Percentiles rank a stretch among this genome's conserved stretches.
These are phyloP conservation scores for Rhinatrema bivittatum DNA, from an alignment of 2,797 vertebrate species.

Conservation along the genomic window DNA sequence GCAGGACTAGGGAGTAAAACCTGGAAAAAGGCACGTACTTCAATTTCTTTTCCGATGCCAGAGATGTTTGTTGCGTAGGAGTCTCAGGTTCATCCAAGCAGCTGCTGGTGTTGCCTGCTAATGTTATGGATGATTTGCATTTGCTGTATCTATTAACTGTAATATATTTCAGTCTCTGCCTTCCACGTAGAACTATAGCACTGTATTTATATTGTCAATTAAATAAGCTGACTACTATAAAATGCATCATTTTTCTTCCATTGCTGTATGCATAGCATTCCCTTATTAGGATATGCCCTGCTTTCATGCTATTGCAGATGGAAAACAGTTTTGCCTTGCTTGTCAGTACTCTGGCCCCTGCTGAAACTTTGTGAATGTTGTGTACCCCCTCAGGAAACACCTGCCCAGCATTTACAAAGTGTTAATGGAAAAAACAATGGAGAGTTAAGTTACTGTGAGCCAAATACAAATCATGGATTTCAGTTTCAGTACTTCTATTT, in stretches of 20 bases:
- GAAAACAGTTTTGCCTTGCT: background rate
- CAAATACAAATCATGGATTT: constrained; percentile 32
- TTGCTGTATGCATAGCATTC: background rate
- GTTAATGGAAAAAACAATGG: constrained; percentile 51
- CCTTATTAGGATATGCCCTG: background rate
- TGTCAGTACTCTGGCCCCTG: constrained; percentile 18
- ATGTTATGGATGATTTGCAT: too few relatives aligned
- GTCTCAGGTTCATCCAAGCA: too few relatives aligned
- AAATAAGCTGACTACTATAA: background rate
- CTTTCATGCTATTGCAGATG: background rate
- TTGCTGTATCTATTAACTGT: too few relatives aligned
- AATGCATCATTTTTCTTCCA: background rate
- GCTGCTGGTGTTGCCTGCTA: too few relatives aligned
- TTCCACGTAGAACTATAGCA: background rate
- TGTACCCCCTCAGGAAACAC: constrained; percentile 51
- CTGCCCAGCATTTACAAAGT: constrained; percentile 56
- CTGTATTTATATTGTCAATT: rapidly evolving
- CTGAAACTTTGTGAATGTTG: constrained; percentile 60
- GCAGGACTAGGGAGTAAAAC: too few relatives aligned
- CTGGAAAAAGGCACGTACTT: too few relatives aligned
- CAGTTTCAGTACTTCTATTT: constrained; percentile 5
- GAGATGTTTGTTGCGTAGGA: too few relatives aligned
- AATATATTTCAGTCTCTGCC: background rate
- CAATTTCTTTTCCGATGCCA: too few relatives aligned
- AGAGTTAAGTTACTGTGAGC: constrained; percentile 37